These are phyloP conservation scores for Octonoba sinensis DNA, from an alignment of 2,888 invertebrate species.

Conservation along the genomic window DNA sequence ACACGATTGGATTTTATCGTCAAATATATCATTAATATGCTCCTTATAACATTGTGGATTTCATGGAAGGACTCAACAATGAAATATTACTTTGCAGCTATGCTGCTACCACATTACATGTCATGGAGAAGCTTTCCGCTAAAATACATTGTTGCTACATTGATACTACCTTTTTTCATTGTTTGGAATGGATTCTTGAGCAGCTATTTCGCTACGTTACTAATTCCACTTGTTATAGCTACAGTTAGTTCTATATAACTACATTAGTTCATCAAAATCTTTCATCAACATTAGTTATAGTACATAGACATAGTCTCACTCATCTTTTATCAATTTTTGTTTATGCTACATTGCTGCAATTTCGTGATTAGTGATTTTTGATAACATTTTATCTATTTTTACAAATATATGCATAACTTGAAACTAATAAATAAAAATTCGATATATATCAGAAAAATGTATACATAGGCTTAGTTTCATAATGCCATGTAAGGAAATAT, in stretches of 20 bases:
- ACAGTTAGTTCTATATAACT: constrained; percentile 15
- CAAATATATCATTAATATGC: constrained; percentile 22
- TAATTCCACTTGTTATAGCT: constrained; percentile 20
- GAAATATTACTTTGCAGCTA: constrained; percentile 25
- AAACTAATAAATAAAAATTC: neutral
- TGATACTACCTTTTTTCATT: constrained; percentile 34
- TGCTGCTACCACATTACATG: constrained; percentile 26
- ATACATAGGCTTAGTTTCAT: too few species aligned
- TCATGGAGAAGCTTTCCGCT: constrained; percentile 27
- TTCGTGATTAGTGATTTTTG: neutral
- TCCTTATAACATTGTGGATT: constrained; percentile 27
- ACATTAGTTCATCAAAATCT: neutral
- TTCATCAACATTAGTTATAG: neutral
- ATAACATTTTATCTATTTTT: neutral
- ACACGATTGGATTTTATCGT: neutral
- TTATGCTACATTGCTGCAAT: neutral
- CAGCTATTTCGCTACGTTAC: constrained; percentile 12
- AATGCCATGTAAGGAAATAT: too few species aligned
- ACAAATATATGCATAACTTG: neutral
- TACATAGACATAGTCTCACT: neutral
- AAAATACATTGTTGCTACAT: constrained; percentile 21
- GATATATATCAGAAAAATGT: too few species aligned
- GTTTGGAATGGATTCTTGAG: constrained; percentile 12
- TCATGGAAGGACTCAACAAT: constrained; percentile 27
- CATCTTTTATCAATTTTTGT: neutral